phyloP scores from a whole-genome alignment of 2,888 invertebrate genomes.

The Venusia cambrica region DNA sequence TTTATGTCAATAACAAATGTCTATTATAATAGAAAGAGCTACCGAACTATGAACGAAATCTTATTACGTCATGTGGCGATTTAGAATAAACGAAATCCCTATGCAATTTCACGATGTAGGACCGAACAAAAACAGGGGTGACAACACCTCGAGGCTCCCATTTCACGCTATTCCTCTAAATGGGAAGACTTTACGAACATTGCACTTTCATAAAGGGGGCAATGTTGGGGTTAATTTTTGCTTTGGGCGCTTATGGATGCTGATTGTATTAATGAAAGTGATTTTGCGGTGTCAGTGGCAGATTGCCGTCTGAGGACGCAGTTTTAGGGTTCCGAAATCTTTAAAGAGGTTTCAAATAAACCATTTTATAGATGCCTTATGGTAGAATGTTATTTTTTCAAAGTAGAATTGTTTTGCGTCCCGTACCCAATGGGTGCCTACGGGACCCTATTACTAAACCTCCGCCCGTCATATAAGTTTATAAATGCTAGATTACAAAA shows the following conservation, averaged over 20 bases:
- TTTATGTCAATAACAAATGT: too few species aligned
- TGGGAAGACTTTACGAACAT: conserved; percentile 50
- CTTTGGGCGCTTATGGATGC: conserved; percentile 40
- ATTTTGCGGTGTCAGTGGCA: conserved; percentile 11
- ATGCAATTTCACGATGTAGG: conserved; percentile 24
- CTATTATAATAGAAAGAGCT: too few species aligned
- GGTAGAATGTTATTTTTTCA: too few species aligned
- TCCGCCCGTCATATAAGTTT: too few species aligned
- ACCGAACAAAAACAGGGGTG: conserved; percentile 48
- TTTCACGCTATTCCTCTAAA: conserved; percentile 52
- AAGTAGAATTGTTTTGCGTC: too few species aligned
- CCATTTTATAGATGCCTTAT: too few species aligned
- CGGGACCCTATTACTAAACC: too few species aligned
- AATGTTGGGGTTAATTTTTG: conserved; percentile 55
- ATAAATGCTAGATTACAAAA: too few species aligned
- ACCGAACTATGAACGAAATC: too few species aligned
- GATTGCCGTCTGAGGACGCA: conserved; percentile 17
- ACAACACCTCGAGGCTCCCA: conserved; percentile 49
- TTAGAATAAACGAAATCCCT: conserved; percentile 18
- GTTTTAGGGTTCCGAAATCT: too few species aligned
- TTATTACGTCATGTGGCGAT: conserved; percentile 15
- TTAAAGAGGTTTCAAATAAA: too few species aligned
- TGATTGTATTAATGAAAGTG: conserved; percentile 29
- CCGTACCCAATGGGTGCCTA: too few species aligned
- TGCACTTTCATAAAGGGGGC: conserved; percentile 51